Base-by-base conservation (phyloP, 2,113 vertebrate genomes). In the Embiotoca jacksoni region DNA sequence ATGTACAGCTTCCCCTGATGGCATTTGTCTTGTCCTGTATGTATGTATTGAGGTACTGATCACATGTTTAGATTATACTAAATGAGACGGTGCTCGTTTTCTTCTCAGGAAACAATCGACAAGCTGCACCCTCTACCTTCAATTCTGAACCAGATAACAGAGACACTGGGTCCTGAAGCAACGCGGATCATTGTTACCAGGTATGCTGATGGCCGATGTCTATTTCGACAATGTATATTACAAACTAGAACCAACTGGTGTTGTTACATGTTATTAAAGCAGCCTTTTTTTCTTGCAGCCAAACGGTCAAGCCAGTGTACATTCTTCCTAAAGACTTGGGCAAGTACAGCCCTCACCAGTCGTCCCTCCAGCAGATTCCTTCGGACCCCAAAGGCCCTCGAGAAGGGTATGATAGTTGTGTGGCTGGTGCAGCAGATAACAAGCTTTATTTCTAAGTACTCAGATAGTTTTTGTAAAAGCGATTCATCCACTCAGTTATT, bases 111-210 rank as follows among this genome's bases (percentile, higher is more conserved):
- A 54, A 97, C 95, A 0, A 86, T 95, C 65, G 91, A 97, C 84
- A 94, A 93, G 73, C 89, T 98, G 88, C 91, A 97, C 59, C 97
- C 96, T 0, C 92, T 99, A 68, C 97, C 98, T 54, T 96, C 94
- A 23, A 98, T 99, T 63, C 95, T 99, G 32, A 95, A 89, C 15
- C 96, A 97, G 90, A 97, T 99, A 23, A 93, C 94, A 74, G 93
- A 94, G 31, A 91, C 87, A 0, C 90, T 95, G 4, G 91, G 94
- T 3, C 89, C 92, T 4, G 85, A 89, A 8, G 80, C 84, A 14
- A 88, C 76, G 31, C 88, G 72, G 35, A 95, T 94, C 67, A 67
- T 49, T 31, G 71, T 94, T 41, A 92, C 16, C 62, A 93, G 85
- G 93, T 94, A 66, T 31, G 67, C 36, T 9, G 11, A 7, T 6